These are phyloP conservation scores for Agelaius phoeniceus DNA, from an alignment of 2,113 vertebrate genomes.

Conservation along the genomic window DNA sequence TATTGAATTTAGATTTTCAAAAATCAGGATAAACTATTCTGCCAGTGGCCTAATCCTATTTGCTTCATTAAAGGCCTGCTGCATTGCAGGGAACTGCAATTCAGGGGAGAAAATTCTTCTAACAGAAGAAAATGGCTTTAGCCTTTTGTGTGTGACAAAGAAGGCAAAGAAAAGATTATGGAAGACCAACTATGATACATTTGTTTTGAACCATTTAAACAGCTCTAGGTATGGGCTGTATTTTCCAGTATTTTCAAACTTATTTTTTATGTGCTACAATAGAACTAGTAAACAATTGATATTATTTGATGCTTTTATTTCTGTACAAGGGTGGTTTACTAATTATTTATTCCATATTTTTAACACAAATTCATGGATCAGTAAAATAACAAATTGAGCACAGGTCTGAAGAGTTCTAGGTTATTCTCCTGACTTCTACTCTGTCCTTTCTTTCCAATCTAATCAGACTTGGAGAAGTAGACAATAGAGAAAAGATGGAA, in stretches of 20 bases:
- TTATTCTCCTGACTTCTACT: neutral
- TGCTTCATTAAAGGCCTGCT: constrained; percentile 1
- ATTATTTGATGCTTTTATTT: neutral
- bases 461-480: neutral
- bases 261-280: neutral
- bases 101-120: neutral
- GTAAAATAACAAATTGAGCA: neutral
- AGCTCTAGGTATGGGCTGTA: neutral
- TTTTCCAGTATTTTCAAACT: neutral
- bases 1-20: constrained; percentile 28
- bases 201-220: neutral
- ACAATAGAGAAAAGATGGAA: neutral
- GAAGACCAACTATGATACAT: neutral
- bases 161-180: neutral
- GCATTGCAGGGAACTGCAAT: neutral
- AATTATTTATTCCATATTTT: neutral
- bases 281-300: neutral
- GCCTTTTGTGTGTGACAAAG: neutral
- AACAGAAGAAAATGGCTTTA: constrained; percentile 12
- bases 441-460: neutral
- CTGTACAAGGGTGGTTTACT: neutral
- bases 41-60: constrained; percentile 40
- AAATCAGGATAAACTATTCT: constrained; percentile 25
- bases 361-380: neutral
- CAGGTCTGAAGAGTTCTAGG: neutral